phyloP scores from a whole-genome alignment of 2,113 vertebrate species.

The Gobius niger region DNA sequence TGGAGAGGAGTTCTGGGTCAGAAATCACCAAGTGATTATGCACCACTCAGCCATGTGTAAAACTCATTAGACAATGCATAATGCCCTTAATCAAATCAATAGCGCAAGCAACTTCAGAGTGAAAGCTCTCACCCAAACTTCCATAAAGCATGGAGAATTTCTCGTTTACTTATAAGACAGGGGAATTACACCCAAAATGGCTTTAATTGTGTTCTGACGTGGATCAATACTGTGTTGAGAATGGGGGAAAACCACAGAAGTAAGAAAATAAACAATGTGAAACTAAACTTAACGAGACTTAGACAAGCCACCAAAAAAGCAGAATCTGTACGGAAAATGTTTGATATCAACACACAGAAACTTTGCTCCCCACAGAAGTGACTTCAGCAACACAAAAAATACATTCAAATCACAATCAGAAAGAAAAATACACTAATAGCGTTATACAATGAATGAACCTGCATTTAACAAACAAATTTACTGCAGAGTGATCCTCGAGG shows the following conservation, averaged over 20 bases:
- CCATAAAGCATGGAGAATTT: conserved; percentile 79
- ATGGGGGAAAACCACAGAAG: conserved; percentile 51
- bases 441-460: neutral
- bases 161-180: conserved; percentile 75
- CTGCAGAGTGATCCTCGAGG: conserved; percentile 53
- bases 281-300: neutral
- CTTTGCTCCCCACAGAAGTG: neutral
- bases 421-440: neutral
- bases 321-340: neutral
- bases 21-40: conserved; percentile 89
- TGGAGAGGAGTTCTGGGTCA: conserved; percentile 75
- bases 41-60: conserved; percentile 97
- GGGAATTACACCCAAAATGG: conserved; percentile 74
- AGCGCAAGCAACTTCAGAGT: conserved; percentile 90
- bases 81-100: conserved; percentile 99
- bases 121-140: conserved; percentile 93
- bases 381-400: neutral
- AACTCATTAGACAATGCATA: conserved; percentile 99
- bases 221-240: conserved; percentile 70
- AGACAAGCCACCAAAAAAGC: neutral
- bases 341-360: too few relatives aligned
- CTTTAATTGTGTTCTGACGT: conserved; percentile 69
- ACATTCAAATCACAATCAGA: neutral
- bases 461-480: neutral
- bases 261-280: conserved; percentile 43